Base-by-base conservation (phyloP, 2,888 invertebrate genomes). In the Luperina testacea region DNA sequence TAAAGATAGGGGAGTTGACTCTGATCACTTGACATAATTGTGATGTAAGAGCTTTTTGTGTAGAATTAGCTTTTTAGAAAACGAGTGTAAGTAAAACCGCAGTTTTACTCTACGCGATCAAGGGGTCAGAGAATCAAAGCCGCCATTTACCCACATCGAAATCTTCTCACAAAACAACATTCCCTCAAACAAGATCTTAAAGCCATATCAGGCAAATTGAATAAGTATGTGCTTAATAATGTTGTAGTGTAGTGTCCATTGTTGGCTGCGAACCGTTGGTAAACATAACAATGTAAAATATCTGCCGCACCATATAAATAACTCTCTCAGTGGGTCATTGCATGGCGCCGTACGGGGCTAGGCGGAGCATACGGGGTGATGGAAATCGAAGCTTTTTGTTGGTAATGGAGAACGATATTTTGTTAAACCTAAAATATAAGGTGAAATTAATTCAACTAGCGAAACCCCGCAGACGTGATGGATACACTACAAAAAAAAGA, bases 241-340 rank as follows among this genome's bases (percentile, higher is more conserved):
- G 84, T 87, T 87, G 88, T 88, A 82, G 72, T 87, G 88, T 88
- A 82, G 72, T 78, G 89, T 77, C 88, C 86, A 87, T 87, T 86
- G 89, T 87, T 69, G 79, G 86, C 20, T 65, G 75, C 27, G 73
- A 64, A 74, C 79, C 27, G 84, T 82, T 74, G 76, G 76, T 77
- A 77, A 85, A 82, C 82, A 87, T 86, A 90, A 91, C 91, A 92
- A 92, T 92, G 90, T 88, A 77, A 88, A 89, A 84, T 90, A 90
- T 91, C 89, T 90, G 87, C 88, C 75, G 77, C 70, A 69, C 24
- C 76, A 75, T 89, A 89, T 91, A 91, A 92, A 92, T 92, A 91
- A 90, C 90, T 87, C 76, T 74, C 82, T 81, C 85, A 92, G 88
- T 92, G 87, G 92, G 91, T 93, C 92, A 93, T 86, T 88, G 89